Percentiles rank a stretch among this genome's conserved stretches.
Evolutionary conservation across 2,797 vertebrate species (phyloP).

Genomic region (Cichlasoma orientale): DNA sequence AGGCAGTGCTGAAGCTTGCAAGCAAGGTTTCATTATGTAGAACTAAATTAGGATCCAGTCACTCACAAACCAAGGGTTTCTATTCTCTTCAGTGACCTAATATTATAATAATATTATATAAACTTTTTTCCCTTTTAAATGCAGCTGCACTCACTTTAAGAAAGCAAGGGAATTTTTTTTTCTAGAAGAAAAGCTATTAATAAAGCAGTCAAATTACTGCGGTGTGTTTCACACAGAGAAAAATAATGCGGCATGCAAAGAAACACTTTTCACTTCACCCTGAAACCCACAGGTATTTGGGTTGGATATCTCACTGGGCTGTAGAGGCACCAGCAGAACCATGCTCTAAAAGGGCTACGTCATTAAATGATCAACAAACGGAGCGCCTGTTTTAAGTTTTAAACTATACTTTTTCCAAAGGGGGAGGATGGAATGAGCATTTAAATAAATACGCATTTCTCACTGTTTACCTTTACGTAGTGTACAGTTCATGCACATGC

Average conservation of each 20-base stretch:
- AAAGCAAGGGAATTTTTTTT: not conserved
- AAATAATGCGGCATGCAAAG: conserved; percentile 65
- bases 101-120: not conserved
- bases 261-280: conserved; percentile 63
- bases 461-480: conserved; percentile 16
- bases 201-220: conserved; percentile 56
- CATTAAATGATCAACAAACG: conserved; percentile 50
- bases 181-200: not conserved
- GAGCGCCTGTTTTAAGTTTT: conserved; percentile 31
- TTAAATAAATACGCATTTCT: conserved; percentile 22
- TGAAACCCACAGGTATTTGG: conserved; percentile 70
- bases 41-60: not conserved
- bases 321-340: conserved; percentile 39
- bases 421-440: conserved; percentile 4
- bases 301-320: conserved; percentile 60
- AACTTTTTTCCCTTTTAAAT: not conserved
- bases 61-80: not conserved
- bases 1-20: not conserved
- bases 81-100: not conserved
- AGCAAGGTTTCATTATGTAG: not conserved
- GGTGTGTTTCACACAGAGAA: conserved; percentile 56
- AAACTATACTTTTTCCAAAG: conserved; percentile 15
- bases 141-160: not conserved
- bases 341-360: conserved; percentile 39
- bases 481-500: conserved; percentile 7